Evolutionary conservation across 2,113 vertebrate species (phyloP), one percentile per base, ranked within the genome.

Genomic region (Lophura nycthemera): DNA sequence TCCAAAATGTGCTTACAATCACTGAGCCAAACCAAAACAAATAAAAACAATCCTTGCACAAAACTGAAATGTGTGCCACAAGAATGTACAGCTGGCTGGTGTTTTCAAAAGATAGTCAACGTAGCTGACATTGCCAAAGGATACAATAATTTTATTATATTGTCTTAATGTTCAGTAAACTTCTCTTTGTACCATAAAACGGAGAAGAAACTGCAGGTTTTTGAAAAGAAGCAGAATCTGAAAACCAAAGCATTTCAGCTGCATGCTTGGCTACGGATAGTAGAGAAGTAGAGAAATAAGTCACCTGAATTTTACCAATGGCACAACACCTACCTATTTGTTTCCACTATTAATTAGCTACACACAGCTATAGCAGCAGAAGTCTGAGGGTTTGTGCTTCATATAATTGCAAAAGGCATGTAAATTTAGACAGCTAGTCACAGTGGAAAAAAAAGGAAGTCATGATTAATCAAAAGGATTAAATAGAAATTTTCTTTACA

Each of bases 341-440:
- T 67, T 92, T 92, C 38, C 59, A 17, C 8, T 32, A 43, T 67
- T 80, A 92, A 92, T 83, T 78, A 61, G 13, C 22, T 57, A 63
- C 15, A 86, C 71, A 60, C 5, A 66, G 21, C 21, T 54, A 40
- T 43, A 87, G 66, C 34, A 78, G 54, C 17, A 85, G 69, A 85
- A 85, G 17, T 91, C 74, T 86, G 32, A 20, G 85, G n/a, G 27
- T 57, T 38, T 89, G 27, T 72, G 34, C 34, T 83, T 88, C 80
- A 65, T 27, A 38, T 77, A 92, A 89, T 67, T 92, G 85, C 56
- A 80, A 83, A 91, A 91, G 63, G 17, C 57, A 86, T 74, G 67
- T 78, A 93, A 91, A 89, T 92, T 91, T 83, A 80, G 76, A 80
- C 65, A 94, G 78, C 71, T 76, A 95, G 92, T 92, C 74, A 52